phyloP scores from a whole-genome alignment of 2,888 invertebrate species.

The Pammene fasciana region DNA sequence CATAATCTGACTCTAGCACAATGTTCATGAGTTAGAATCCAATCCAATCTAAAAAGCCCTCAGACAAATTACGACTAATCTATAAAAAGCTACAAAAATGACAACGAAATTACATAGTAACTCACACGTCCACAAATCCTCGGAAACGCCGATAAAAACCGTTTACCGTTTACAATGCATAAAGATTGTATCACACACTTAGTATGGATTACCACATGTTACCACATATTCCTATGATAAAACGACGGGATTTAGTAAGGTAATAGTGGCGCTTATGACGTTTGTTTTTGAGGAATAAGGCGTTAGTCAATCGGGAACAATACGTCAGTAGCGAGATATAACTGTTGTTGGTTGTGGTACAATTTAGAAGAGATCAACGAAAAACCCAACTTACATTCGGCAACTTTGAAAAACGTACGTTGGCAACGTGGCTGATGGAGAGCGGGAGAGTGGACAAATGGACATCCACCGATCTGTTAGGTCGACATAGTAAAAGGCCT shows the following conservation, averaged over 20 bases:
- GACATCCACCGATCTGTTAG: no score
- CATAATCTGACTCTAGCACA: no score
- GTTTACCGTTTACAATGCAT: conserved; percentile 35
- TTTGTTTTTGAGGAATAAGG: conserved; percentile 18
- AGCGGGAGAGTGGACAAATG: no score
- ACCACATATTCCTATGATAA: conserved; percentile 6
- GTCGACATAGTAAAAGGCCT: no score
- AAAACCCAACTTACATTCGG: background rate
- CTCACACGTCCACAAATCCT: conserved; percentile 6
- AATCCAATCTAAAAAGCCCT: no score
- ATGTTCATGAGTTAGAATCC: no score
- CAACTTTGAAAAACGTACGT: no score
- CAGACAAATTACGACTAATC: background rate
- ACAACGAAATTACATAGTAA: conserved; percentile 7
- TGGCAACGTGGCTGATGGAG: no score
- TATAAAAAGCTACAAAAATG: background rate
- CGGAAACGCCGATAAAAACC: conserved; percentile 20
- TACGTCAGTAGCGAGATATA: conserved; percentile 51
- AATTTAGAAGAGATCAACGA: conserved; percentile 41
- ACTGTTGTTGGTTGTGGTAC: conserved; percentile 49
- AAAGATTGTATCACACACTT: conserved; percentile 41
- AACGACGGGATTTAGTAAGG: background rate
- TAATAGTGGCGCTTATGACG: conserved; percentile 4
- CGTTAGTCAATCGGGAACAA: conserved; percentile 54
- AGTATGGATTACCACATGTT: conserved; percentile 48